Evolutionary conservation across 2,113 vertebrate genomes (phyloP), one percentile per base, ranked within the genome.

Genomic region (Mormoops blainvillei): DNA sequence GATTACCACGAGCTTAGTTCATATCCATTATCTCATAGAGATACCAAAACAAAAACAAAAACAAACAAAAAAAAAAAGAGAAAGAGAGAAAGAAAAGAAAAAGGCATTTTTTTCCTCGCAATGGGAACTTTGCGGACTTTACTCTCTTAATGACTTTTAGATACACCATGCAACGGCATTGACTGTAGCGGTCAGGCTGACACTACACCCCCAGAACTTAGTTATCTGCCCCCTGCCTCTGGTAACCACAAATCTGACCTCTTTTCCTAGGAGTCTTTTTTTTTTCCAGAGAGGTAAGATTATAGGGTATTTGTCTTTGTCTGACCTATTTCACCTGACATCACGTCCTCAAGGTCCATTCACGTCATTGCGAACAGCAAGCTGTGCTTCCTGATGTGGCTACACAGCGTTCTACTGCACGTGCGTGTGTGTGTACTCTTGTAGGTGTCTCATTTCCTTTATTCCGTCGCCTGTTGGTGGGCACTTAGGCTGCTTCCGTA

Each of bases 391-490:
- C 50, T 48, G 6, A n/a, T n/a, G 31, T 20, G 9, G 43, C 7
- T 38, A 11, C 45, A 58, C 19, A 26, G 41, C 43, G 19, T 77
- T 88, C 20, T 2, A 14, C 14, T 19, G 28, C 12, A 16, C 4
- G 15, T 82, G 26, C 0, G 10, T 10, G 15, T 11, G 12, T 6
- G 8, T 22, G 1, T 3, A 6, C 4, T 7, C 14, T 5, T 24
- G 2, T 12, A 7, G 11, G 1, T 7, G 38, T 19, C 56, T 52
- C 70, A 43, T 63, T 84, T 65, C 52, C 19, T 92, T 76, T 36
- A 63, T 48, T 15, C 28, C 19, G 52, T 61, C 31, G 26, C n/a
- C 71, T 54, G 36, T 52, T 33, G 14, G 43, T 54, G 70, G 56
- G n/a, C 80, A 63, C 56, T 58, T 10, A 28, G 71, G 2, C 28